phyloP scores from a whole-genome alignment of 2,888 invertebrate species.

The Stramonita haemastoma region DNA sequence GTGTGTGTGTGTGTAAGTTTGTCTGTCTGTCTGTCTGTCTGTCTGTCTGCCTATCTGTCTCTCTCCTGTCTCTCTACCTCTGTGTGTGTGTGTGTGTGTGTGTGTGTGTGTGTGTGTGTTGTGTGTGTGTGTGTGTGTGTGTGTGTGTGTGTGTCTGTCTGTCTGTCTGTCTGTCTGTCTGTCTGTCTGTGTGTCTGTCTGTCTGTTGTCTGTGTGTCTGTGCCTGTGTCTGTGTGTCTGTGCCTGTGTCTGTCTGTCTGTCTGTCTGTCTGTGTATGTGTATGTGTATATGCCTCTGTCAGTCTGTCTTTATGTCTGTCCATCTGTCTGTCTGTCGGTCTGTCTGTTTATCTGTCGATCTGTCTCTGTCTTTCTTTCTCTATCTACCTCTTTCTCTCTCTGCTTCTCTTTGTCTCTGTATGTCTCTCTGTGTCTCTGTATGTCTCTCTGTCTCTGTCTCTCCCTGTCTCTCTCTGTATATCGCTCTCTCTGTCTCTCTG shows the following conservation, averaged over 20 bases:
- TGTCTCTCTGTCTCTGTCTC: neutral
- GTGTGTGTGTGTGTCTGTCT: neutral
- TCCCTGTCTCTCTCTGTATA: neutral
- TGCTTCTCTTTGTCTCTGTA: neutral
- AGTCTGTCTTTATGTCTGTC: neutral
- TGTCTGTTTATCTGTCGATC: neutral
- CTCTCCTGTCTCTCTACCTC: neutral
- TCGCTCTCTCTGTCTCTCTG: neutral
- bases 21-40: neutral
- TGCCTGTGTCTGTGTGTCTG: neutral
- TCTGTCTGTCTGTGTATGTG: neutral
- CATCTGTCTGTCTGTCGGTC: neutral
- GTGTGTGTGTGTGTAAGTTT: neutral
- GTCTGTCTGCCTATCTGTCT: neutral
- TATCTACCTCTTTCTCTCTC: neutral
- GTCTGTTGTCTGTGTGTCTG: neutral
- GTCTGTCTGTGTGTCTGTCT: neutral
- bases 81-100: neutral
- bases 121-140: neutral
- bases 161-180: neutral
- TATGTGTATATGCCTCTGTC: neutral
- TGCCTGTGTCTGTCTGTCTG: neutral
- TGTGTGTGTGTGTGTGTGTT: neutral
- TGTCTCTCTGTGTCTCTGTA: neutral
- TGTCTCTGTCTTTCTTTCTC: neutral